phyloP scores from a whole-genome alignment of 92 coral and sea anemone genomes.

The Hydrozoanthus gracilis region DNA sequence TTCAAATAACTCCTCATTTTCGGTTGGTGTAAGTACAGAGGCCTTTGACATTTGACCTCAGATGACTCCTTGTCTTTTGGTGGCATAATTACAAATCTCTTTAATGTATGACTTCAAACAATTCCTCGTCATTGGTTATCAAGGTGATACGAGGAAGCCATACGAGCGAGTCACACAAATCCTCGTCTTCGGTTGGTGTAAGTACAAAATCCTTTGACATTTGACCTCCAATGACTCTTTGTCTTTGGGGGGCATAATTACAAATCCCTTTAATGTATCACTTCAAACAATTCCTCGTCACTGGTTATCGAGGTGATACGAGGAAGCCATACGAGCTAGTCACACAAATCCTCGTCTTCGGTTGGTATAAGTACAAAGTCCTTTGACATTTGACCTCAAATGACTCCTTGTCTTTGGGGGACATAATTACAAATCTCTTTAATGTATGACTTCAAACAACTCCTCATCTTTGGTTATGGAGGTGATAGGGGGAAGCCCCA shows the following conservation, averaged over 20 bases:
- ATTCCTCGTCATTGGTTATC: constrained; percentile 14
- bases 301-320: constrained; percentile 24
- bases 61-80: too few species aligned
- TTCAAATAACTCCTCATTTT: constrained; percentile 5
- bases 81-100: too few species aligned
- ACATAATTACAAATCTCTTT: too few species aligned
- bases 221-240: too few species aligned
- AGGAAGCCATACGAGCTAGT: background rate
- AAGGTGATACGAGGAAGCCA: background rate
- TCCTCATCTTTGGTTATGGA: constrained; percentile 23
- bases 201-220: background rate
- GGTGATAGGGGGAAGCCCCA: background rate
- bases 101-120: too few species aligned
- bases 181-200: background rate
- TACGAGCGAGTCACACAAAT: background rate
- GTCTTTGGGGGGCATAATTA: too few species aligned
- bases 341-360: background rate
- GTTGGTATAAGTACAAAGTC: background rate
- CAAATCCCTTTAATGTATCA: too few species aligned
- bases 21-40: constrained; percentile 24
- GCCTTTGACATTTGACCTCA: background rate
- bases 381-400: background rate
- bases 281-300: constrained; percentile 2
- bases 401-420: too few species aligned
- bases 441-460: too few species aligned